phyloP scores from a whole-genome alignment of 1,140 invertebrate species.

The Trinorchestia longiramus region DNA sequence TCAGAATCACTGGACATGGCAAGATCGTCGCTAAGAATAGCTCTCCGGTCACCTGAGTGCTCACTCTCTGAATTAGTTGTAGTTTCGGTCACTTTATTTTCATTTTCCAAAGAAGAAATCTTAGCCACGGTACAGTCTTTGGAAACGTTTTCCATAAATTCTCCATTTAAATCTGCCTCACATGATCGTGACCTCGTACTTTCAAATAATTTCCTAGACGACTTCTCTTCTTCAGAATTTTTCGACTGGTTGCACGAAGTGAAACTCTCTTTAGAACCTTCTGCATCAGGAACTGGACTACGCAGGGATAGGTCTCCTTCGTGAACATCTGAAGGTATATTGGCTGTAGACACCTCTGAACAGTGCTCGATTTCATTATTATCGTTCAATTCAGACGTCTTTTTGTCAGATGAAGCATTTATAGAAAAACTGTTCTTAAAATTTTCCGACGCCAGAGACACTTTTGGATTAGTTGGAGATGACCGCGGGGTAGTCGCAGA shows the following conservation, averaged over 20 bases:
- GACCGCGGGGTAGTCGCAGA: no score
- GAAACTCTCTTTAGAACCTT: background rate
- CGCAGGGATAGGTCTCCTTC: background rate
- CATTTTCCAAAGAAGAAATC: background rate
- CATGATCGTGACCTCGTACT: background rate
- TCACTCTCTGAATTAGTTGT: background rate
- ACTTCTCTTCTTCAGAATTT: background rate
- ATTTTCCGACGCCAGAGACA: background rate
- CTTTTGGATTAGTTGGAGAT: background rate
- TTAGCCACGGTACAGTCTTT: background rate
- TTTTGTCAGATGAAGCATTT: background rate
- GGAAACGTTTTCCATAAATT: background rate
- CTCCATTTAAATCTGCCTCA: background rate
- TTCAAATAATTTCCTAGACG: background rate
- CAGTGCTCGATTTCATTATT: background rate
- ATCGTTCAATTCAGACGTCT: background rate
- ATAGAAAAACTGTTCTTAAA: background rate
- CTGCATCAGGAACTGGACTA: background rate
- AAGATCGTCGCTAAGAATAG: conserved; percentile 23
- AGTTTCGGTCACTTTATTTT: background rate
- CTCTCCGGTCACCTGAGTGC: background rate
- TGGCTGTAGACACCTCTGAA: background rate
- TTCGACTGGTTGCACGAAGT: background rate
- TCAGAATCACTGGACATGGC: conserved; percentile 42
- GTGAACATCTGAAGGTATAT: background rate